Base-by-base conservation (phyloP, 2,888 invertebrate species). In the Lordiphosa fenestrarum region DNA sequence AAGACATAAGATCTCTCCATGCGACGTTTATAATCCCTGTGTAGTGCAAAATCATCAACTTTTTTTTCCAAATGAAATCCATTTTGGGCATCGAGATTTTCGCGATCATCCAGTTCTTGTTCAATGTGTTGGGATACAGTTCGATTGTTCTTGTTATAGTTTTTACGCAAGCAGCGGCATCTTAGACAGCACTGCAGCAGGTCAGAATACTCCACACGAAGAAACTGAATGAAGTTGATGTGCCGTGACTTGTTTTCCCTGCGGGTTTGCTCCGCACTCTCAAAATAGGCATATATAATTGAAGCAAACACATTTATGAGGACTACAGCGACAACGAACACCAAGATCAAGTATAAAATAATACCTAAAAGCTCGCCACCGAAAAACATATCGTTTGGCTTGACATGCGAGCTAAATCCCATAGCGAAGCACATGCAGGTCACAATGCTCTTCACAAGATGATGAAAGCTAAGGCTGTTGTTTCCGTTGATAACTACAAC, bases 241-340 rank as follows among this genome's bases (percentile, higher is more conserved):
- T 53, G 40, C 2, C 6, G 4, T 4, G 6, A 2, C 1, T 4
- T 0, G 1, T 19, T 25, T 4, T 59, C n/a, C 6, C 23, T 42
- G 0, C 33, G 19, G 9, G 55, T 54, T 0, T 64, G 60, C 0
- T 67, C 56, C 0, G 53, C 50, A 30, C 69, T 74, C 2, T 77
- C 69, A 6, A 87, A 88, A 54, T 87, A 73, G n/a, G 75, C 66
- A 37, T 77, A 80, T 2, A 88, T 69, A 4, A 86, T 61, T 0
- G 86, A 81, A 0, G 87, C 73, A 25, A 88, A 84, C 37, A 89
- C 75, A 42, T 88, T 89, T 3, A 88, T 51, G 3, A 88, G 57
- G 15, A 88, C 54, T 23, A 87, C 75, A 3, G 82, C 66, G 4
- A 89, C 58, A 2, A 70, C 66, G 42, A 88, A 68, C 15, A 75